Base-by-base conservation (phyloP, 2,888 invertebrate genomes). In the Hypsopygia costalis region DNA sequence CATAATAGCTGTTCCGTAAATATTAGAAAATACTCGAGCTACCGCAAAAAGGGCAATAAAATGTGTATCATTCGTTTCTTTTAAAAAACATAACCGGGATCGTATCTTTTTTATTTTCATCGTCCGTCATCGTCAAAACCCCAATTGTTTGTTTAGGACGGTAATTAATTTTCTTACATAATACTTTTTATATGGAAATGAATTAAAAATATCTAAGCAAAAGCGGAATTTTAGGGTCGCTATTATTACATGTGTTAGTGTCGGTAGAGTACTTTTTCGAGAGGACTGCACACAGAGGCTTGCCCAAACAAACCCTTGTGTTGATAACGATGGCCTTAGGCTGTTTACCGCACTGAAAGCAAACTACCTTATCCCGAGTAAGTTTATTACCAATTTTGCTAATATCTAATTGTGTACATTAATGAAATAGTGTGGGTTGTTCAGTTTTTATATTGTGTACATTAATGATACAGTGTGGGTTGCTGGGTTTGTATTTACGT, bases 291-390 rank as follows among this genome's bases (percentile, higher is more conserved):
- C 3, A 25, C 25, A 25, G 3, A 25, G n/a, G 6, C 22, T 11
- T 31, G 11, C 3, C 31, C 30, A 34, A 12, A 21, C 41, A 29
- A 41, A 35, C 41, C 34, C 34, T 29, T 35, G 33, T 40, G 30
- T 41, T 38, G 16, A 20, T 41, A 35, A 38, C 7, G 28, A 35
- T 37, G 9, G 32, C 41, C 44, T 41, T 0, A 33, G 38, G 41
- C 31, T 35, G 29, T 33, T 35, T 36, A 12, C 28, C 22, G 29
- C 8, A 7, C 30, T 10, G 22, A 38, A 38, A 32, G 11, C 28
- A 29, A 40, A 41, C 34, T 37, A 38, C 38, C 38, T 31, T 37
- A 35, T 21, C n/a, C n/a, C 6, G 21, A 35, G 25, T 16, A 22
- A 9, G 9, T 22, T 6, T 36, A 29, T 20, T 36, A 16, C 6